Conservation (phyloP, 1,140 invertebrate species). For the Aphelinus certus region DNA sequence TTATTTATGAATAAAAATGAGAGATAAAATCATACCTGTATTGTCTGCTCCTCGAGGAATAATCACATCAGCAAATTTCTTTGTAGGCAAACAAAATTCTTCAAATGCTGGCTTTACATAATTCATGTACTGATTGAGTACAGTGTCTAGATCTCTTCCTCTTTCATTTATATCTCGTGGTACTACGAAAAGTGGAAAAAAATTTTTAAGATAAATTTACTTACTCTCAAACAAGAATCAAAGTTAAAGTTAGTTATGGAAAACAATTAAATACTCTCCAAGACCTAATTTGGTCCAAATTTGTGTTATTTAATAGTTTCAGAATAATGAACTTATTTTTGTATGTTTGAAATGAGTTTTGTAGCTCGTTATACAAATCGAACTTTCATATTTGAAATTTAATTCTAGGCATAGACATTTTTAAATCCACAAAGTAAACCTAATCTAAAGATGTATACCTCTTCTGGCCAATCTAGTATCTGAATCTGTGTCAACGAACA, state of each 20-base stretch:
- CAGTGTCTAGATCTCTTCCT: conserved; percentile 91
- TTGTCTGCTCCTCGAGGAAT: conserved; percentile 98
- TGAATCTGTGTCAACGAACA: conserved; percentile 99
- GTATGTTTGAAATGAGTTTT: no score
- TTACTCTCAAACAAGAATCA: no score
- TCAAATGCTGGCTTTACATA: conserved; percentile 99
- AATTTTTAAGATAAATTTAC: no score
- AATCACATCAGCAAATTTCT: conserved; percentile 99
- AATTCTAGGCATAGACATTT: conserved; percentile 2
- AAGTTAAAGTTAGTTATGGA: no score
- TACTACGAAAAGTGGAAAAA: conserved; percentile 68
- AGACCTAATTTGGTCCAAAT: no score
- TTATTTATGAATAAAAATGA: neutral
- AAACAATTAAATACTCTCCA: no score
- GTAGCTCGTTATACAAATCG: no score
- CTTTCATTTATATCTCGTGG: conserved; percentile 94
- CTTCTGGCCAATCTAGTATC: conserved; percentile 94
- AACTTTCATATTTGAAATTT: no score
- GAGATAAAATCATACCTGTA: conserved; percentile 72
- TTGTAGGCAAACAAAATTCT: conserved; percentile 98
- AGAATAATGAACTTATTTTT: no score
- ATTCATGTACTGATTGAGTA: conserved; percentile 96
- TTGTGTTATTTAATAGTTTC: no score
- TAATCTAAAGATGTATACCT: conserved; percentile 70
- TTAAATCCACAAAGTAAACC: conserved; percentile 34